Conservation (phyloP, 2,113 vertebrate species). For the Chaetodon auriga region DNA sequence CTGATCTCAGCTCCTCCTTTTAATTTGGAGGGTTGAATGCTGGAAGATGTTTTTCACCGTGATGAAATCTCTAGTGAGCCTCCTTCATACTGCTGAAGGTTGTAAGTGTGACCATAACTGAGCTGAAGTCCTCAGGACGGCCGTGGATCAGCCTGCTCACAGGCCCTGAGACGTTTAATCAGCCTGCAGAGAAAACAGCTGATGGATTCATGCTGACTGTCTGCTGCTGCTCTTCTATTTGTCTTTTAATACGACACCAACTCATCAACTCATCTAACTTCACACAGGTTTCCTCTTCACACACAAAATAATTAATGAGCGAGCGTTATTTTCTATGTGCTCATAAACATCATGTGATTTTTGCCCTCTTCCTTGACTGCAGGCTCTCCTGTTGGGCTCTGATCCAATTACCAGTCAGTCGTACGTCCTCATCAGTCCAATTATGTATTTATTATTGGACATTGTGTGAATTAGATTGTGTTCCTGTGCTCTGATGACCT, state of each 20-base stretch:
- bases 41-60: background rate
- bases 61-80: background rate
- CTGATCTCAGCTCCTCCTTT: background rate
- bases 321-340: background rate
- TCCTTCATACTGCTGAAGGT: background rate
- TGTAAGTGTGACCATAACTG: background rate
- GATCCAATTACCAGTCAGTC: slow-evolving; percentile 24
- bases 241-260: slow-evolving; percentile 1
- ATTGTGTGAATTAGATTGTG: slow-evolving; percentile 31
- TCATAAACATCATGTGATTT: background rate
- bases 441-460: slow-evolving; percentile 21
- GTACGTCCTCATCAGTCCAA: slow-evolving; percentile 11
- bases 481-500: slow-evolving; percentile 28
- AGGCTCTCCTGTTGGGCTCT: background rate
- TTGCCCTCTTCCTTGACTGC: background rate
- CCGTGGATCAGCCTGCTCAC: slow-evolving; percentile 26
- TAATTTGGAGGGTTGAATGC: background rate
- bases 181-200: background rate
- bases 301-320: background rate
- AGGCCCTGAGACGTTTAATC: slow-evolving; percentile 17
- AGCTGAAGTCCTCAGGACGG: background rate
- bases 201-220: slow-evolving; percentile 1
- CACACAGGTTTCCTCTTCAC: background rate
- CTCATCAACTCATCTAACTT: background rate
- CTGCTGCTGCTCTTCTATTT: background rate